These are phyloP conservation scores for Stylophora pistillata DNA, from an alignment of 64 coral and sea anemone genomes.

Conservation along the genomic window DNA sequence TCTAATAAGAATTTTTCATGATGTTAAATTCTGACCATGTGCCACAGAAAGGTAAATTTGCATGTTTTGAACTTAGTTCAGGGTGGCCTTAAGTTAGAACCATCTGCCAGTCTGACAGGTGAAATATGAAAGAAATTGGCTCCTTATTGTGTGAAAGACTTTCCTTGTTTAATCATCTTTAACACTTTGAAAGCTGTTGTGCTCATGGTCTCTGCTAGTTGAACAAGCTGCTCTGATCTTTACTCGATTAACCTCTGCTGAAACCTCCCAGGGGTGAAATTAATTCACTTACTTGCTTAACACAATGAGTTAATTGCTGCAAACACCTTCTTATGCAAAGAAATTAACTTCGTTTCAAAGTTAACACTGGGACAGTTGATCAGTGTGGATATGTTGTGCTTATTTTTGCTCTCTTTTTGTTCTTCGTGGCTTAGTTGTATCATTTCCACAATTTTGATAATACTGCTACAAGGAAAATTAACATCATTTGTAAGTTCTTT, in stretches of 20 bases:
- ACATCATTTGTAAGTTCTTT: conserved; percentile 3
- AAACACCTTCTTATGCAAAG: conserved; percentile 37
- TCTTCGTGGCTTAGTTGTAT: background rate
- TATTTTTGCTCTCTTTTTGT: background rate
- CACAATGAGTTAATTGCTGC: conserved; percentile 54
- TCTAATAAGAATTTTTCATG: conserved; percentile 40
- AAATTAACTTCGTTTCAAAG: conserved; percentile 38
- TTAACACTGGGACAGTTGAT: background rate
- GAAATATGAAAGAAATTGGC: background rate
- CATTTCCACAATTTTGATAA: background rate
- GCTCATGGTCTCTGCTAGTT: background rate
- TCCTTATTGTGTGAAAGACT: background rate
- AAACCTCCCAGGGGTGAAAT: conserved; percentile 40
- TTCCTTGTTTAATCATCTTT: background rate
- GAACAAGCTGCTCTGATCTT: background rate
- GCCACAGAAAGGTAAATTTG: background rate
- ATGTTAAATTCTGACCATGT: conserved; percentile 34
- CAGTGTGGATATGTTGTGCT: background rate
- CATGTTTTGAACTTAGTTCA: background rate
- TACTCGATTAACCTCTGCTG: background rate
- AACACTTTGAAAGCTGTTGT: background rate
- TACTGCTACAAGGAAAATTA: background rate
- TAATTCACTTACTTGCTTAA: conserved; percentile 20
- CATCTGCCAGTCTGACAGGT: conserved; percentile 17
- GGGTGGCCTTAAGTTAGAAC: conserved; percentile 14